A percentile compares a stretch with the other conserved stretches of the same genome.
phyloP scores from a whole-genome alignment of 2,113 vertebrate genomes.

The Eubucco bourcierii region DNA sequence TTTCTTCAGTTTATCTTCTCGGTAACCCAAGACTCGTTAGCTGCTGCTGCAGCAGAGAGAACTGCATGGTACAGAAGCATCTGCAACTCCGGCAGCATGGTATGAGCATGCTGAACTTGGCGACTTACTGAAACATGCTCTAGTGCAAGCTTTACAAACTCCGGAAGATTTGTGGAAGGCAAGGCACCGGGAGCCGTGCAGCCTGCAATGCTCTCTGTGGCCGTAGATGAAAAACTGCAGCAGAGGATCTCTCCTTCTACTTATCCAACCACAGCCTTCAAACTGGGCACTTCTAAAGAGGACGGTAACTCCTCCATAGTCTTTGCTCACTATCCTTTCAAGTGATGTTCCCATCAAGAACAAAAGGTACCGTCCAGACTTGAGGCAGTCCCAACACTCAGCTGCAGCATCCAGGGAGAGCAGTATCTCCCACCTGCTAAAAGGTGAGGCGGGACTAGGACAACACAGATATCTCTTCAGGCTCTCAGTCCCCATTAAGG shows the following conservation, averaged over 20 bases:
- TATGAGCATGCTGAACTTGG: fast-evolving
- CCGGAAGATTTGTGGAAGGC: neutral
- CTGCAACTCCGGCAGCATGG: fast-evolving
- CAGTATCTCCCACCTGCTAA: neutral
- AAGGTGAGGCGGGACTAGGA: neutral
- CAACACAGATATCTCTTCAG: neutral
- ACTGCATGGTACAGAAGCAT: fast-evolving
- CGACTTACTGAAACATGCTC: neutral
- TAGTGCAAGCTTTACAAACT: neutral
- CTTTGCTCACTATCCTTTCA: neutral
- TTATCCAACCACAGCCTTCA: neutral
- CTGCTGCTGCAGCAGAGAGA: neutral
- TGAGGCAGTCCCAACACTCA: fast-evolving
- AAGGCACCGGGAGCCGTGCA: neutral
- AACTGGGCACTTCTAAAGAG: neutral
- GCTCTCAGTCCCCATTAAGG: neutral
- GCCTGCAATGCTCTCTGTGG: neutral
- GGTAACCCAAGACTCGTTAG: neutral
- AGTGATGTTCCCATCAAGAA: neutral
- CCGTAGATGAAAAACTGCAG: neutral
- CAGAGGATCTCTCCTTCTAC: neutral
- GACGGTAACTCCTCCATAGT: neutral
- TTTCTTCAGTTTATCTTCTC: neutral
- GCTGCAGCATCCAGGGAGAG: neutral
- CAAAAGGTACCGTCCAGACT: neutral